Evolutionary conservation across 2,888 invertebrate species (phyloP), one percentile per base, ranked within the genome.

Genomic region (Ametastegia equiseti): DNA sequence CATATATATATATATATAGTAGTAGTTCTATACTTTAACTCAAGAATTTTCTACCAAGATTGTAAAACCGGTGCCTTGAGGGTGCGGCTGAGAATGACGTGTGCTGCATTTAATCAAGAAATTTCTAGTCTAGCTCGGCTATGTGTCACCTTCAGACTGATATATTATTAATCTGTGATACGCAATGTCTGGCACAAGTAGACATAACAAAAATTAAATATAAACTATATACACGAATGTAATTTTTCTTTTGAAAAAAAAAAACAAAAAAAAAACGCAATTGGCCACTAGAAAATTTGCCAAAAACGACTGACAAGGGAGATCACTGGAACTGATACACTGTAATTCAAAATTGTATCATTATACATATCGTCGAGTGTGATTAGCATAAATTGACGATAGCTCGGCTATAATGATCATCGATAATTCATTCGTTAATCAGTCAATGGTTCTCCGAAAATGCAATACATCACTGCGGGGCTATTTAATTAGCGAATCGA

Each of bases 41-140:
- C 7, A 27, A 71, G 27, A 30, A 71, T 71, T 30, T 45, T 47
- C 27, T 30, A 47, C 7, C 23, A 47, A 47, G 27, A 47, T 27
- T 71, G 19, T 19, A 60, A 71, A 71, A 15, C 15, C 23, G 39
- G 1, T 36, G 39, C 60, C 36, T 39, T 1, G 11, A 39, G 23
- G 30, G 60, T 9, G 42, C 15, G 15, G 4, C 15, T 9, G 30
- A 60, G 33, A 42, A 67, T 27, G 67, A 39, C 67, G 27, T 27
- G 71, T 6, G 19, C 30, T 71, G 47, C 47, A 71, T 47, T 71
- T 71, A 47, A 71, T 47, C 47, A 36, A 71, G 47, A 47, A 30
- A 30, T 30, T 71, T 36, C 7, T n/a, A 6, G 6, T 23, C 47
- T 27, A n/a, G n/a, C 71, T 27, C 47, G 47, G n/a, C 71, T 71